Evolutionary conservation across 2,797 vertebrate species (phyloP), one percentile per base, ranked within the genome.

Genomic region (Muraenolepis orangiensis): DNA sequence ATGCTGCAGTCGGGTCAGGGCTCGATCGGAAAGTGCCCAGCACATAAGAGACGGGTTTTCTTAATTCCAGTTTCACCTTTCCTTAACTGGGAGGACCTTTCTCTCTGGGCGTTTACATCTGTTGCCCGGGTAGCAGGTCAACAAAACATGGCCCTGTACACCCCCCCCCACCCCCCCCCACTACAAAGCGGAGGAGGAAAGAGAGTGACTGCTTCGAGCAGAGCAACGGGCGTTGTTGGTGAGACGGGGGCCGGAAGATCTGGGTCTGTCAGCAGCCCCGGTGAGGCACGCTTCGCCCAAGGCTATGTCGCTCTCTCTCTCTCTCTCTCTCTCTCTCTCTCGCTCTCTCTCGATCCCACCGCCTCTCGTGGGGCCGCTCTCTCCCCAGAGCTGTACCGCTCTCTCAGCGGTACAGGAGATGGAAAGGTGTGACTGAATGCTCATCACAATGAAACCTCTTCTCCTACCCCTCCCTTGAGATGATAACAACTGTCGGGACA

Each of bases 81-180:
- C 73, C 83, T 84, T 74, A 89, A 75, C 82, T 79, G 86, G 87
- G 81, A 86, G 67, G 79, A 83, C 82, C 76, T 46, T 64, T 64
- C 76, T 82, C 74, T 82, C 61, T 74, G 87, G 85, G 89, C 77
- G 81, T 87, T 87, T 4, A 34, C 87, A 86, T 81, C 84, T 88
- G 84, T 94, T 91, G 90, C 92, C 91, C 84, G 87, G 93, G 91
- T 90, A 93, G 91, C 93, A 68, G 85, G 89, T 88, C 89, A 93
- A 94, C 91, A 95, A 92, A 94, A 91, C 91, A 92, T 78, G 81
- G 86, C 78, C 76, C 83, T 76, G 75, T 83, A 88, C 86, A 84
- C 78, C 79, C 81, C 76, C 23, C 69, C 69, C 72, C 81, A n/a
- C n/a, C n/a, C 80, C 82, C 75, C 78, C 66, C 26, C 73, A 40